Base-by-base conservation (phyloP, 2,797 vertebrate species). In the Balearica regulorum region DNA sequence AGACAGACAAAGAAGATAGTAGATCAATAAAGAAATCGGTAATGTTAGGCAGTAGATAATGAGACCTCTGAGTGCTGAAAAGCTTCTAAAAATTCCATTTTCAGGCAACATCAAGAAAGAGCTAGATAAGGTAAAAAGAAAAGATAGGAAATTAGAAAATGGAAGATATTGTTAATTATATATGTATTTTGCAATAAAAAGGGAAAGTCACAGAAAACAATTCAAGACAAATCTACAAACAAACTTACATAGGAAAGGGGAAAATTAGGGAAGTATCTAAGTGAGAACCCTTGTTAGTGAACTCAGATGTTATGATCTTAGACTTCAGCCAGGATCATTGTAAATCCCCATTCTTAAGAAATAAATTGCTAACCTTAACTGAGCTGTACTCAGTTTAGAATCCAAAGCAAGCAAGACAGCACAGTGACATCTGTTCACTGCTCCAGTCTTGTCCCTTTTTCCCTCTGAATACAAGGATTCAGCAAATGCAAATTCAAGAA, bases 1-100 rank as follows among this genome's bases (percentile, higher is more conserved):
- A 96, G 57, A 19, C 43, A 89, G 80, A 91, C 54, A 91, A 91
- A 88, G 72, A 90, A 81, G 61, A 48, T 16, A 83, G 54, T 13
- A 94, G 85, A 94, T 94, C 93, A 94, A 95, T 91, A 89, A 83
- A 91, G 72, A 95, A 93, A 94, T 93, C 51, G 43, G 88, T 77
- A 85, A 82, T 1, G 6, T 73, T 90, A 93, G 41, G 73, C 6
- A 5, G 37, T 1, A 4, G n/a, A 94, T 91, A 85, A 89, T 13
- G 49, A 94, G 68, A 91, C 20, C 28, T 87, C 19, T 54, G 14
- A 87, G 79, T 29, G 35, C 64, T 89, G 64, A 85, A 90, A 93
- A 71, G 15, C 48, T 68, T 94, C 37, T 41, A 91, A 91, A 96
- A 93, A 75, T 77, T 64, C 60, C 15, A 57, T 83, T 95, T 94